Evolutionary conservation across 1,140 invertebrate species (phyloP).

Genomic region (Kradibia gibbosae): DNA sequence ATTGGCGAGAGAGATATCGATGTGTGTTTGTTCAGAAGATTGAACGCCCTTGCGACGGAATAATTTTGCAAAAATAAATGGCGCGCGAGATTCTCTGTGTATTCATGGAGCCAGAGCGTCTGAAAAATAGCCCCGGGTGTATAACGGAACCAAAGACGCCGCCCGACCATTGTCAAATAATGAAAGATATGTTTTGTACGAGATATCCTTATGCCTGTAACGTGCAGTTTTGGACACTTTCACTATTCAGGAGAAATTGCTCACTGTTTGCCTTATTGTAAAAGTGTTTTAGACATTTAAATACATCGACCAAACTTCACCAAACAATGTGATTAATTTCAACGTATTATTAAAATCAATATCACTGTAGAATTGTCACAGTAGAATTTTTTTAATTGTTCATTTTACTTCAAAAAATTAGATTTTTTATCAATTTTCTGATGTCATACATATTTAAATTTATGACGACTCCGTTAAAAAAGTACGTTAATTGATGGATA

Average conservation of each 20-base stretch:
- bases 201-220: neutral
- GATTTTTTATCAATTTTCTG: too few species aligned
- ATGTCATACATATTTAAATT: too few species aligned
- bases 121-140: neutral
- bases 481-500: too few species aligned
- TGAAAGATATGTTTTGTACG: neutral
- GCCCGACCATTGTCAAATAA: slow-evolving; percentile 37
- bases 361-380: too few species aligned
- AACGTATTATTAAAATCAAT: too few species aligned
- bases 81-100: neutral
- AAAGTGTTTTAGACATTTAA: neutral
- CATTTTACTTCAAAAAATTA: too few species aligned
- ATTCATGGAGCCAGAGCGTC: too few species aligned
- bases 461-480: too few species aligned
- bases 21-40: slow-evolving; percentile 27
- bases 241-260: neutral
- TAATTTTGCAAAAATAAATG: slow-evolving; percentile 45
- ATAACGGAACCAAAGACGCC: slow-evolving; percentile 29
- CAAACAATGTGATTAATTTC: too few species aligned
- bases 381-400: too few species aligned
- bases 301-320: neutral
- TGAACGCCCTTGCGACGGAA: slow-evolving; percentile 26
- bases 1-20: slow-evolving; percentile 28
- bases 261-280: too few species aligned
- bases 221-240: neutral